phyloP scores from a whole-genome alignment of 2,888 invertebrate species.

The Spodoptera exigua region DNA sequence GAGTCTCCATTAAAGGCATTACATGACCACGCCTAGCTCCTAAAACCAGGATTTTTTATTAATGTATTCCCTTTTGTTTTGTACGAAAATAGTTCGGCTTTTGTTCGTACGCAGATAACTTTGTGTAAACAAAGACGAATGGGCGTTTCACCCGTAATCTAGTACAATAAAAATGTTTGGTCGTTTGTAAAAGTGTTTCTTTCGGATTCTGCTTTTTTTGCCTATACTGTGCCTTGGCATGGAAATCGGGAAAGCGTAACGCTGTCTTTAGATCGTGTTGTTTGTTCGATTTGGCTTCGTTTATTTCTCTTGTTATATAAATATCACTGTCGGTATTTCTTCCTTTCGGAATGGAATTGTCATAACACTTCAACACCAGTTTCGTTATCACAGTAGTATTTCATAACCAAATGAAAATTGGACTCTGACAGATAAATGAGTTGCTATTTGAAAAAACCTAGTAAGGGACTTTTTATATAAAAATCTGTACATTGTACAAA shows the following conservation, averaged over 20 bases:
- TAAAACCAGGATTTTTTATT: slow-evolving; percentile 53
- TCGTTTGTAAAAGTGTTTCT: slow-evolving; percentile 32
- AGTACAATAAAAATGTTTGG: slow-evolving; percentile 55
- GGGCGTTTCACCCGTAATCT: slow-evolving; percentile 42
- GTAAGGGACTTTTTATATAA: too few species aligned
- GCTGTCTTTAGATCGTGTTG: slow-evolving; percentile 8
- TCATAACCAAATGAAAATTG: too few species aligned
- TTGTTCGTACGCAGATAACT: slow-evolving; percentile 53
- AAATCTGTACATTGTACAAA: too few species aligned
- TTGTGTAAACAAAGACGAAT: slow-evolving; percentile 53
- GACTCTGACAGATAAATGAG: too few species aligned
- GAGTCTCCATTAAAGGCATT: slow-evolving; percentile 47
- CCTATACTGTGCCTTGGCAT: slow-evolving; percentile 13
- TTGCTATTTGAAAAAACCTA: too few species aligned
- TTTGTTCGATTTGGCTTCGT: slow-evolving; percentile 27
- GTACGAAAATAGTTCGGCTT: slow-evolving; percentile 55
- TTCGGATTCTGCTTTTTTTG: slow-evolving; percentile 23
- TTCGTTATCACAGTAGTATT: too few species aligned
- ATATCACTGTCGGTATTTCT: slow-evolving; percentile 18
- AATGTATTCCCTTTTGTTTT: slow-evolving; percentile 59
- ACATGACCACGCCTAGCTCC: slow-evolving; percentile 22
- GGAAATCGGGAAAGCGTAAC: slow-evolving; percentile 40
- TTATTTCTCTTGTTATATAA: not conserved
- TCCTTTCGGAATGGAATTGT: slow-evolving; percentile 3
- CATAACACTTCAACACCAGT: too few species aligned